phyloP scores from a whole-genome alignment of 2,888 invertebrate species.

The Spodoptera picta region DNA sequence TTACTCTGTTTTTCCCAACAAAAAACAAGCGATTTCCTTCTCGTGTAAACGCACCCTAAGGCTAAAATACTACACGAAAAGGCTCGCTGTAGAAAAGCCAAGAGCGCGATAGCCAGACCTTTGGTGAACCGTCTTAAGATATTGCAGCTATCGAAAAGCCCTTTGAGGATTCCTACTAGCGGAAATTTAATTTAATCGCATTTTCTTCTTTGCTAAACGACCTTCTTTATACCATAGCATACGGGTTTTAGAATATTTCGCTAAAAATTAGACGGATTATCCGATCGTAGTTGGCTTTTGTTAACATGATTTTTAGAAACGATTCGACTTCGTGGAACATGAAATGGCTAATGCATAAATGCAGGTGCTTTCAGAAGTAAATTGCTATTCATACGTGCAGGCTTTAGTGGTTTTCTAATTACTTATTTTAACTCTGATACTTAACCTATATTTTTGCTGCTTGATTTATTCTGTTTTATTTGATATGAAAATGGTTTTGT shows the following conservation, averaged over 20 bases:
- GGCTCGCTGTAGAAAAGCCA: slow-evolving; percentile 63
- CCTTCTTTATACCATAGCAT: slow-evolving; percentile 69
- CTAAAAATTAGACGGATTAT: slow-evolving; percentile 59
- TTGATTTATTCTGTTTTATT: too few species aligned
- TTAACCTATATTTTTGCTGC: too few species aligned
- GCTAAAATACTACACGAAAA: slow-evolving; percentile 62
- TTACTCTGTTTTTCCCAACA: slow-evolving; percentile 53
- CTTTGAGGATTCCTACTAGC: slow-evolving; percentile 82
- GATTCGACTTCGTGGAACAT: slow-evolving; percentile 1
- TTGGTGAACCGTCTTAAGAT: slow-evolving; percentile 77
- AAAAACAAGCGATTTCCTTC: slow-evolving; percentile 56
- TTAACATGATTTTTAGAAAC: slow-evolving; percentile 22
- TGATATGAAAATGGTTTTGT: too few species aligned
- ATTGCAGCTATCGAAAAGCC: slow-evolving; percentile 81
- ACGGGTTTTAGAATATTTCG: slow-evolving; percentile 69
- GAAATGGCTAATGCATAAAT: neutral
- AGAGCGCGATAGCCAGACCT: slow-evolving; percentile 69
- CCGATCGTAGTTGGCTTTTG: slow-evolving; percentile 29
- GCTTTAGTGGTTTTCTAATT: neutral
- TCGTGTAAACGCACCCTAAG: slow-evolving; percentile 55
- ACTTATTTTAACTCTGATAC: neutral
- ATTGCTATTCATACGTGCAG: neutral
- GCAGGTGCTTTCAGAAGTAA: neutral
- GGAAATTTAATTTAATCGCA: slow-evolving; percentile 87
- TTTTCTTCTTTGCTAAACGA: slow-evolving; percentile 81